phyloP scores from a whole-genome alignment of 2,797 vertebrate genomes.

The Enteromius unitaeniatus region DNA sequence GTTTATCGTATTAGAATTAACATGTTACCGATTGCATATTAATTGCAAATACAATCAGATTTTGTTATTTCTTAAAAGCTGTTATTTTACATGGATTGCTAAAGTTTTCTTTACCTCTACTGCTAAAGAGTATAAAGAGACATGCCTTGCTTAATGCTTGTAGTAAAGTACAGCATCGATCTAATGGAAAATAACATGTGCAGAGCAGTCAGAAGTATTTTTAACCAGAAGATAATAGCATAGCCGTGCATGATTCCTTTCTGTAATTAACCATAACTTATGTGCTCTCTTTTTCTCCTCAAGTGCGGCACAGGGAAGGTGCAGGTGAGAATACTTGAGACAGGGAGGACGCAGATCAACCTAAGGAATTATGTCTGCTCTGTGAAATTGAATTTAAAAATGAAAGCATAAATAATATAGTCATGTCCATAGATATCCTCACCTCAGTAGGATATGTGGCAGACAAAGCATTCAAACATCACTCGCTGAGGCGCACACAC shows the following conservation, averaged over 20 bases:
- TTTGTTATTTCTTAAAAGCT: neutral
- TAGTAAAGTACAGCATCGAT: neutral
- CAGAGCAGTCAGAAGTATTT: constrained; percentile 13
- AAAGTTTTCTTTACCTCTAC: neutral
- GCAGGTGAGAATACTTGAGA: constrained; percentile 63
- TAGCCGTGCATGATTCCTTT: constrained; percentile 1
- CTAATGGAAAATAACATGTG: neutral
- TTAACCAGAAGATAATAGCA: constrained; percentile 11
- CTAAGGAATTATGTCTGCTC: constrained; percentile 55
- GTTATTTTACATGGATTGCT: neutral
- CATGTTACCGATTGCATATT: neutral
- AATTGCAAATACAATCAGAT: neutral
- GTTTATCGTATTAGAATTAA: neutral
- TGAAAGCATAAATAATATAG: constrained; percentile 39
- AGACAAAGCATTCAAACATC: constrained; percentile 47
- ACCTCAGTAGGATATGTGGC: constrained; percentile 41
- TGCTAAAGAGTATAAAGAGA: neutral
- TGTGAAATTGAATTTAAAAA: constrained; percentile 45
- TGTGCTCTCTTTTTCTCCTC: constrained; percentile 39
- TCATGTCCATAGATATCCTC: constrained; percentile 54
- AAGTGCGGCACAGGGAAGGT: constrained; percentile 37
- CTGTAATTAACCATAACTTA: constrained; percentile 47
- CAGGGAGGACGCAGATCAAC: constrained; percentile 60
- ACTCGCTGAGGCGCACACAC: constrained; percentile 41
- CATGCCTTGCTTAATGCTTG: neutral